Percentiles rank a stretch among this genome's conserved stretches.
phyloP scores from a whole-genome alignment of 2,113 vertebrate genomes.

The Candoia aspera region DNA sequence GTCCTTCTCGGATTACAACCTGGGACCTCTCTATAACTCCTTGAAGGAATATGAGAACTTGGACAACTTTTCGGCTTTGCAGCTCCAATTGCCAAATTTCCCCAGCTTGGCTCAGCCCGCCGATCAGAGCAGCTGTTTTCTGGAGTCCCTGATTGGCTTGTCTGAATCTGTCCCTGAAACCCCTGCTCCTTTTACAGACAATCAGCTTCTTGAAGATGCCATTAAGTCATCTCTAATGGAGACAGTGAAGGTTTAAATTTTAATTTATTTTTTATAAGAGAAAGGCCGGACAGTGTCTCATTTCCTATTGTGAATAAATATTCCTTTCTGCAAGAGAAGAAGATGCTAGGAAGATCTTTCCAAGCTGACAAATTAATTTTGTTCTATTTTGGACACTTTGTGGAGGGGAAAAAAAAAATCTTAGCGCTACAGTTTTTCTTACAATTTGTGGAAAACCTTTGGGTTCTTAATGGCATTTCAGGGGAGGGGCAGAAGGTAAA shows the following conservation, averaged over 20 bases:
- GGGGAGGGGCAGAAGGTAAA: neutral
- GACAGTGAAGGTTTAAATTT: slow-evolving; percentile 84
- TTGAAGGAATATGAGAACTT: slow-evolving; percentile 87
- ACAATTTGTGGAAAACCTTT: slow-evolving; percentile 67
- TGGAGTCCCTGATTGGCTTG: slow-evolving; percentile 91
- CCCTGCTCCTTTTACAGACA: slow-evolving; percentile 85
- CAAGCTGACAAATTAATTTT: slow-evolving; percentile 56
- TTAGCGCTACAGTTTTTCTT: slow-evolving; percentile 62
- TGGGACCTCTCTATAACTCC: slow-evolving; percentile 90
- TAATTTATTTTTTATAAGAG: neutral
- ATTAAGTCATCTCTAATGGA: slow-evolving; percentile 89
- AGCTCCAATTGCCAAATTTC: slow-evolving; percentile 85
- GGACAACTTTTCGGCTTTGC: slow-evolving; percentile 81
- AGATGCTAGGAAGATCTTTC: slow-evolving; percentile 37
- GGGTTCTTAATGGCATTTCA: slow-evolving; percentile 50
- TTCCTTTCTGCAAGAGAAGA: slow-evolving; percentile 13
- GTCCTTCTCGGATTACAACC: slow-evolving; percentile 88
- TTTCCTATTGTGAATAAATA: neutral
- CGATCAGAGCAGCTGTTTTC: slow-evolving; percentile 86
- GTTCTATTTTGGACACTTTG: slow-evolving; percentile 48
- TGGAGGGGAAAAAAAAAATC: slow-evolving; percentile 32
- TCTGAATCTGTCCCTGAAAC: slow-evolving; percentile 87
- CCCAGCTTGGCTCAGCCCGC: slow-evolving; percentile 76
- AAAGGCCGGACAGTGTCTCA: neutral
- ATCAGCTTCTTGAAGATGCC: slow-evolving; percentile 92